These are phyloP conservation scores for Heteromyza rotundicornis DNA, from an alignment of 2,888 invertebrate genomes.

Conservation along the genomic window DNA sequence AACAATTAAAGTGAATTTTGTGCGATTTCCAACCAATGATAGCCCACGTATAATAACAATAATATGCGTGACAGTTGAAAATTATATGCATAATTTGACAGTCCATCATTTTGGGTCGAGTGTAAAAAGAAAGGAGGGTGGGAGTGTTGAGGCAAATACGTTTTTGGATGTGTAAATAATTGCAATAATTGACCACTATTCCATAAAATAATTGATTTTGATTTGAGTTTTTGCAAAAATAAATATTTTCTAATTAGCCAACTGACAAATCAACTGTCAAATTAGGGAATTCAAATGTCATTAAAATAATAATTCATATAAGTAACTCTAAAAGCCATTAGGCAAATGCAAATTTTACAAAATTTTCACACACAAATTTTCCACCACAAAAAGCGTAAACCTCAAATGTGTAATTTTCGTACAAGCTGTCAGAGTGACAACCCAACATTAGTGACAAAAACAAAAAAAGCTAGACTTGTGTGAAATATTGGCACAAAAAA, in stretches of 20 bases:
- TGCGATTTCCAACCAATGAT: slow-evolving; percentile 32
- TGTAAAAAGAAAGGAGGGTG: too few relatives aligned
- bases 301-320: neutral
- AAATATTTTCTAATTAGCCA: too few relatives aligned
- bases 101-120: slow-evolving; percentile 36
- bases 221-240: too few relatives aligned
- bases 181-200: too few relatives aligned
- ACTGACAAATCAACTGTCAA: neutral
- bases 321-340: too few relatives aligned
- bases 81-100: slow-evolving; percentile 53
- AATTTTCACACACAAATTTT: neutral
- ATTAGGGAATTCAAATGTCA: neutral
- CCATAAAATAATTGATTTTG: too few relatives aligned
- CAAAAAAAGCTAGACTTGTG: neutral
- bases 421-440: neutral
- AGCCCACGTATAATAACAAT: slow-evolving; percentile 8
- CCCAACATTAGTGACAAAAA: neutral
- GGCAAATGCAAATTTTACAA: neutral
- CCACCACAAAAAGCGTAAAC: neutral
- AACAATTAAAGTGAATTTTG: slow-evolving; percentile 47
- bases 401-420: neutral
- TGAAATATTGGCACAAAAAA: neutral
- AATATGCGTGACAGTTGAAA: slow-evolving; percentile 50
- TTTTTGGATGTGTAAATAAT: too few relatives aligned
- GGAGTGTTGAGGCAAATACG: too few relatives aligned